phyloP scores from a whole-genome alignment of 2,888 invertebrate species.

The Malachius bipustulatus region DNA sequence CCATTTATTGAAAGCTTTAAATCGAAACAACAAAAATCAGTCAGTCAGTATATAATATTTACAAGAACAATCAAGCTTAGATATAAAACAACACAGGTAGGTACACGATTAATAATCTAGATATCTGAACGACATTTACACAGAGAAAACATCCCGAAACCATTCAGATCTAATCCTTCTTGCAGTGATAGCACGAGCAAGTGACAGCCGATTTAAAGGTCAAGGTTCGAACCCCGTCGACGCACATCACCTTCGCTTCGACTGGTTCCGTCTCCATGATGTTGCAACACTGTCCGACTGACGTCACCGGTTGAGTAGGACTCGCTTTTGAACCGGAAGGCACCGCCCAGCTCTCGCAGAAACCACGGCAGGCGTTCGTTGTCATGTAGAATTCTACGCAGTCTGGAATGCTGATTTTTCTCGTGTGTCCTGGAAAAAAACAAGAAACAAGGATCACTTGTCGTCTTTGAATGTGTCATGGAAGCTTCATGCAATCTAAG shows the following conservation, averaged over 20 bases:
- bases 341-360: constrained; percentile 76
- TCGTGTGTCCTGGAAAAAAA: constrained; percentile 53
- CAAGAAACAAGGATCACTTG: neutral
- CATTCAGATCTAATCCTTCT: constrained; percentile 58
- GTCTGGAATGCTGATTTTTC: constrained; percentile 69
- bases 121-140: too few species aligned
- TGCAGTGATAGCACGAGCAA: constrained; percentile 79
- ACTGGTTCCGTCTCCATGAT: constrained; percentile 81
- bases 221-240: constrained; percentile 64
- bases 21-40: too few species aligned
- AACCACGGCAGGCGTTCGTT: constrained; percentile 80
- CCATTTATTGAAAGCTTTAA: too few species aligned
- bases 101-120: too few species aligned
- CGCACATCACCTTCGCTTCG: constrained; percentile 62
- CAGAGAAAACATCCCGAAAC: too few species aligned
- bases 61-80: too few species aligned
- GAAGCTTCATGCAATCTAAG: too few species aligned
- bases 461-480: neutral
- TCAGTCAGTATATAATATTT: too few species aligned
- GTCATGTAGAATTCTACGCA: constrained; percentile 76
- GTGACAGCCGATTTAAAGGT: constrained; percentile 73
- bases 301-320: constrained; percentile 40
- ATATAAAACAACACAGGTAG: too few species aligned
- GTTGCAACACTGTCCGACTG: constrained; percentile 79
- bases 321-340: constrained; percentile 52